Evolutionary conservation across 2,888 invertebrate genomes (phyloP).

Genomic region (Lissonota sp.): DNA sequence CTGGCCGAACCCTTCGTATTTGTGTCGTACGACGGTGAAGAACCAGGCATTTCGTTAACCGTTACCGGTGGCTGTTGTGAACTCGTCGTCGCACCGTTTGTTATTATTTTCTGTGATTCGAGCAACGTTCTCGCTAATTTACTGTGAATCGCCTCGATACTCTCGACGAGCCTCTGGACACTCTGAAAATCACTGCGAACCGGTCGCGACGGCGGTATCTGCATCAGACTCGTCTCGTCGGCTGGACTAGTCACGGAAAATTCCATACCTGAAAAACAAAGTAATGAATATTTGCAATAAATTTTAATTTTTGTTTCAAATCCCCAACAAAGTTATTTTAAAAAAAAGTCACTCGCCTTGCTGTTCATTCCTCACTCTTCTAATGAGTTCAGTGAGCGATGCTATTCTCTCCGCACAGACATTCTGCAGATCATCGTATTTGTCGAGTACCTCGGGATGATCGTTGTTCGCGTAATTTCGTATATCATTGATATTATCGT

Average conservation of each 20-base stretch:
- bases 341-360: constrained; percentile 68
- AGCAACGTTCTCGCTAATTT: constrained; percentile 75
- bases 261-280: constrained; percentile 72
- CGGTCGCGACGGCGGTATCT: constrained; percentile 69
- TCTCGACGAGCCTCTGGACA: constrained; percentile 75
- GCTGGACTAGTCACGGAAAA: constrained; percentile 71
- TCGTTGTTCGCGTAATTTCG: constrained; percentile 68
- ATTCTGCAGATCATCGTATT: constrained; percentile 85
- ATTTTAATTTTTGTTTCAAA: not conserved
- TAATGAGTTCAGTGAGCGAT: constrained; percentile 85
- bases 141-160: constrained; percentile 77
- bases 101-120: constrained; percentile 77
- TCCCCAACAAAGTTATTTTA: not conserved
- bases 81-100: constrained; percentile 43
- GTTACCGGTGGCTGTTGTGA: constrained; percentile 11
- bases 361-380: constrained; percentile 86
- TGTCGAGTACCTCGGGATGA: constrained; percentile 77
- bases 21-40: constrained; percentile 51
- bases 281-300: not conserved
- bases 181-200: constrained; percentile 68
- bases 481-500: constrained; percentile 69
- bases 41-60: constrained; percentile 45
- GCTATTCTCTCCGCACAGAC: constrained; percentile 86
- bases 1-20: constrained; percentile 63
- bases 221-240: constrained; percentile 74